A percentile compares a stretch with the other conserved stretches of the same genome.
Evolutionary conservation across 2,113 vertebrate genomes (phyloP).

Genomic region (Syngnathus floridae): DNA sequence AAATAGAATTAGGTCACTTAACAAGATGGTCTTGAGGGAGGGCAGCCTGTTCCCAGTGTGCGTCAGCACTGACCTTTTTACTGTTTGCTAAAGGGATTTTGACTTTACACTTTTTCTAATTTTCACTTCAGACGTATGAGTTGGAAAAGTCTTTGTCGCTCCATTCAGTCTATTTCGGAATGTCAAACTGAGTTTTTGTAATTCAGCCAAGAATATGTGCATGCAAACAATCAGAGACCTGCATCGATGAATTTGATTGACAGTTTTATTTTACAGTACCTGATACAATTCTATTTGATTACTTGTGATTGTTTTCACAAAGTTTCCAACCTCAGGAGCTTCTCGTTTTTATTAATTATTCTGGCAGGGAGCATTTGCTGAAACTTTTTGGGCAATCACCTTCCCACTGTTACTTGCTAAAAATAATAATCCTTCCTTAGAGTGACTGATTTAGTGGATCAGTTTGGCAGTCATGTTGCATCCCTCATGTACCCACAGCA

Average conservation of each 20-base stretch:
- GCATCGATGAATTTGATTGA: not conserved
- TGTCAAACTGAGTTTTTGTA: not conserved
- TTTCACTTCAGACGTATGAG: conserved; percentile 42
- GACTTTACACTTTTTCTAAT: conserved; percentile 60
- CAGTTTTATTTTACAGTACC: not conserved
- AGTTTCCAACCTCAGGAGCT: not conserved
- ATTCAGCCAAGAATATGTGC: not conserved
- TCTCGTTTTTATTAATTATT: not conserved
- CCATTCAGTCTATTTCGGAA: not conserved
- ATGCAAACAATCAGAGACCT: not conserved
- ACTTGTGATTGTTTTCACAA: not conserved
- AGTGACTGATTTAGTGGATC: conserved; percentile 7
- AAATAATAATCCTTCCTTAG: conserved; percentile 13
- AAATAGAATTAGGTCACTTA: conserved; percentile 67
- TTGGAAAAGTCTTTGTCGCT: not conserved
- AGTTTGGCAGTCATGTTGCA: conserved; percentile 4
- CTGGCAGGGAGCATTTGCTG: not conserved
- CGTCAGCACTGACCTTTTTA: conserved; percentile 75
- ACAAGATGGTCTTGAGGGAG: conserved; percentile 60
- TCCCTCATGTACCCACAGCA: conserved; percentile 17
- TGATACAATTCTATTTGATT: not conserved
- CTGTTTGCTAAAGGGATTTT: conserved; percentile 73
- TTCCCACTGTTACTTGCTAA: not conserved
- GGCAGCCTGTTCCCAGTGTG: conserved; percentile 46
- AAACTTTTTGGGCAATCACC: not conserved